Evolutionary conservation across 2,113 vertebrate genomes (phyloP).

Genomic region (Leptocoma aspasia): DNA sequence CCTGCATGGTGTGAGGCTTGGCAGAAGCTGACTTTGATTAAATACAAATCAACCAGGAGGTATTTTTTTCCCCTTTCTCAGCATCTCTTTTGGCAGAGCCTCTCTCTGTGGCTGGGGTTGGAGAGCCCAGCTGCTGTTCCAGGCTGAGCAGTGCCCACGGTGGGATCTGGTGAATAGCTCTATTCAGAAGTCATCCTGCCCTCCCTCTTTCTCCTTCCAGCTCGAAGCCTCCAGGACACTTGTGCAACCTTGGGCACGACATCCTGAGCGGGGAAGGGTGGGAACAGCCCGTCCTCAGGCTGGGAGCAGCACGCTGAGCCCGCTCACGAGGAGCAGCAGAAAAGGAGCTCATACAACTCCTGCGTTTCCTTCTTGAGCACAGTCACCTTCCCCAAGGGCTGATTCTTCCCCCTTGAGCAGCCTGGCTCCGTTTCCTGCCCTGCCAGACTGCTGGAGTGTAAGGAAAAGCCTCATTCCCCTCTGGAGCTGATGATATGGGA

Average conservation of each 20-base stretch:
- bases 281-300: not conserved
- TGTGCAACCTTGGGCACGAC: not conserved
- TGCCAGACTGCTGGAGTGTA: not conserved
- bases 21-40: not conserved
- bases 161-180: constrained; percentile 66
- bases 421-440: not conserved
- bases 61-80: constrained; percentile 39
- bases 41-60: constrained; percentile 33
- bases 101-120: constrained; percentile 25
- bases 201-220: not conserved
- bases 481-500: not conserved
- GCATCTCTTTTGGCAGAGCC: constrained; percentile 31
- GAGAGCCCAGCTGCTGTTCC: not conserved
- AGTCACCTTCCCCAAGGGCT: not conserved
- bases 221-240: not conserved
- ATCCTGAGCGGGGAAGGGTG: constrained; percentile 15
- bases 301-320: not conserved
- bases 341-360: not conserved
- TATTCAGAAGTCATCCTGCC: constrained; percentile 61
- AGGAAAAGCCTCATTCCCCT: not conserved
- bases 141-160: constrained; percentile 21
- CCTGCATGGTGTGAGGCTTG: not conserved
- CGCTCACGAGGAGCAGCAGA: not conserved
- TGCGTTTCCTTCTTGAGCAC: not conserved
- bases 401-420: not conserved